A percentile compares a stretch with the other conserved stretches of the same genome.
These are phyloP conservation scores for Caenorhabditis becei DNA, from an alignment of 2,888 invertebrate species.

Conservation along the genomic window DNA sequence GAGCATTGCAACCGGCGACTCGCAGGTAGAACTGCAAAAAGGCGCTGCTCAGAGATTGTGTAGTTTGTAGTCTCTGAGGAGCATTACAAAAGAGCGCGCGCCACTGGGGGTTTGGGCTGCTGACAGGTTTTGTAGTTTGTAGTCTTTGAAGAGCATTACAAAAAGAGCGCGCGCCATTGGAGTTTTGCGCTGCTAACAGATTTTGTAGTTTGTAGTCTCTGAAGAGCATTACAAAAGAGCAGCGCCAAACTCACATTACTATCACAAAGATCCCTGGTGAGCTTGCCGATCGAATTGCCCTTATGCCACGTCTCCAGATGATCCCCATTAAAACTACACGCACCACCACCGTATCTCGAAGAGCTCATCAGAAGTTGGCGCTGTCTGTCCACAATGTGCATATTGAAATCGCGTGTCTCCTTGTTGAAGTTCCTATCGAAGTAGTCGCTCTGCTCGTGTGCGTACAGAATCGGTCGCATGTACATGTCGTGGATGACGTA, in stretches of 20 bases:
- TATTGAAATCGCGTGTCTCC: conserved; percentile 18
- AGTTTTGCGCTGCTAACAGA: too few relatives aligned
- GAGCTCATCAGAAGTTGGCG: conserved; percentile 33
- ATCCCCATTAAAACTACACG: conserved; percentile 12
- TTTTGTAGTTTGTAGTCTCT: too few relatives aligned
- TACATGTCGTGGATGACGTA: conserved; percentile 43
- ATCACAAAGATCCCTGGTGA: conserved; percentile 12
- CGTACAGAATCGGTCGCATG: conserved; percentile 40
- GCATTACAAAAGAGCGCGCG: too few relatives aligned
- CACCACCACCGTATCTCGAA: conserved; percentile 35
- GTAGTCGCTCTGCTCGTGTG: conserved; percentile 21
- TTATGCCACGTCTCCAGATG: conserved; percentile 37
- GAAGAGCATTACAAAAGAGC: too few relatives aligned
- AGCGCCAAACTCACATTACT: conserved; percentile 9
- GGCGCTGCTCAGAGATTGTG: too few relatives aligned
- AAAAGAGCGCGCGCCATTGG: too few relatives aligned
- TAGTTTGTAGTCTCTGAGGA: too few relatives aligned
- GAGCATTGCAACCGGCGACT: conserved; percentile 22
- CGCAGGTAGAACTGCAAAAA: conserved; percentile 42
- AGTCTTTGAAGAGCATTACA: too few relatives aligned
- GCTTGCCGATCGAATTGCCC: conserved; percentile 16
- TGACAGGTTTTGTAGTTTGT: too few relatives aligned
- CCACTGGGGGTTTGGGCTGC: too few relatives aligned
- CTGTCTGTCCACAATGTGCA: conserved; percentile 23
- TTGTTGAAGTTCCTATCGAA: conserved; percentile 6